Base-by-base conservation (phyloP, 2,888 invertebrate genomes). In the Cephus rjabovi region DNA sequence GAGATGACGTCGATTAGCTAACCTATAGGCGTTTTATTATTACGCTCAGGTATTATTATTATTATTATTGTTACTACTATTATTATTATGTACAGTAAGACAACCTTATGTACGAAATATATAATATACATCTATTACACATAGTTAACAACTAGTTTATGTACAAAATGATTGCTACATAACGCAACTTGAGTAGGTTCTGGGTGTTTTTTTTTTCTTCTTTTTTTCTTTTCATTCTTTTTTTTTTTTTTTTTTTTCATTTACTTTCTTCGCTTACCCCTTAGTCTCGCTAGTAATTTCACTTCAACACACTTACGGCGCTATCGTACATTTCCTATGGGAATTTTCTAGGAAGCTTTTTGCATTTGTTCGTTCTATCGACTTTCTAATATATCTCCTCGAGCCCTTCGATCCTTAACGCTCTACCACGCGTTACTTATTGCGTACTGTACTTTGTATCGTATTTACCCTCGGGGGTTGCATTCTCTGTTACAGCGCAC, bases 161-260 rank as follows among this genome's bases (percentile, higher is more conserved):
- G 73, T 81, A 81, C 79, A 81, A 81, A 76, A 76, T 76, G 76
- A 79, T 80, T 77, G 79, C 75, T 80, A 76, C 40, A 37, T 35
- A 73, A 76, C 76, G 40, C 75, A 77, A 76, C 70, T 35, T 71
- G 73, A 76, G 71, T 71, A 71, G 35, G 31, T 30, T 31, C 15
- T 40, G 70, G 37, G 4, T 33, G 30, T 30, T 30, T 75, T 34
- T n/a, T n/a, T 69, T 31, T 37, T 31, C 4, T 31, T 40, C 9
- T 35, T 40, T 12, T 12, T 37, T 35, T 35, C 33, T 76, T 56
- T 75, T 34, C 35, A n/a, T n/a, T n/a, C n/a, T n/a, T 68, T 30
- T 34, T 78, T 78, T 34, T 23, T 56, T 33, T 3, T 0, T 33
- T 3, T 33, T 3, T 0, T 33, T 12, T 35, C 35, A 12, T 12